A percentile compares a stretch with the other conserved stretches of the same genome.
These are phyloP conservation scores for Rhynchotus rufescens DNA, from an alignment of 2,797 vertebrate species.

Conservation along the genomic window DNA sequence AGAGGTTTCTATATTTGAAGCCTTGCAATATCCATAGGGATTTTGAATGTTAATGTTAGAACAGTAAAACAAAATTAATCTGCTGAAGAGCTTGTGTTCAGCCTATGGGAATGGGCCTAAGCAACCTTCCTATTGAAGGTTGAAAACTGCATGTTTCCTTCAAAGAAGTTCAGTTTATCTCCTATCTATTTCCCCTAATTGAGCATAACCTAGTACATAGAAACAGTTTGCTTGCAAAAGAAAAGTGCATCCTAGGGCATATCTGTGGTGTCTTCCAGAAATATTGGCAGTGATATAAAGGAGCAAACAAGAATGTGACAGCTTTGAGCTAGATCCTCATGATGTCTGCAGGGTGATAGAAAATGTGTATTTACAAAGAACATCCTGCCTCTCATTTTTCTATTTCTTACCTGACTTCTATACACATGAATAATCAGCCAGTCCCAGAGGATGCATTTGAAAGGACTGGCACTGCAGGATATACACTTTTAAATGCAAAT, in stretches of 20 bases:
- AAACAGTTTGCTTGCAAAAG: conserved; percentile 10
- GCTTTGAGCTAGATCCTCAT: conserved; percentile 1
- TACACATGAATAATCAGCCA: conserved; percentile 45
- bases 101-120: not conserved
- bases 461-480: conserved; percentile 39
- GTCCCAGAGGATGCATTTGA: conserved; percentile 40
- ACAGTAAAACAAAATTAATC: conserved; percentile 28
- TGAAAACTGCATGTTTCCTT: not conserved
- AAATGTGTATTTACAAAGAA: conserved; percentile 40
- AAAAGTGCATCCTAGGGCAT: conserved; percentile 16
- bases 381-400: conserved; percentile 37
- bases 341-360: conserved; percentile 30
- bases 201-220: not conserved
- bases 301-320: conserved; percentile 18
- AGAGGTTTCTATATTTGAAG: conserved; percentile 13
- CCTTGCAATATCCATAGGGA: not conserved
- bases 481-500: conserved; percentile 67
- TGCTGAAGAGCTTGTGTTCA: not conserved
- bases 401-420: conserved; percentile 49
- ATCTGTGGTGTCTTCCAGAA: conserved; percentile 12
- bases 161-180: not conserved
- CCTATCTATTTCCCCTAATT: not conserved
- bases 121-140: not conserved
- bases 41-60: conserved; percentile 15
- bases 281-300: not conserved